Percentiles rank a stretch among this genome's conserved stretches.
phyloP scores from a whole-genome alignment of 2,888 invertebrate genomes.

The Pocota personata region DNA sequence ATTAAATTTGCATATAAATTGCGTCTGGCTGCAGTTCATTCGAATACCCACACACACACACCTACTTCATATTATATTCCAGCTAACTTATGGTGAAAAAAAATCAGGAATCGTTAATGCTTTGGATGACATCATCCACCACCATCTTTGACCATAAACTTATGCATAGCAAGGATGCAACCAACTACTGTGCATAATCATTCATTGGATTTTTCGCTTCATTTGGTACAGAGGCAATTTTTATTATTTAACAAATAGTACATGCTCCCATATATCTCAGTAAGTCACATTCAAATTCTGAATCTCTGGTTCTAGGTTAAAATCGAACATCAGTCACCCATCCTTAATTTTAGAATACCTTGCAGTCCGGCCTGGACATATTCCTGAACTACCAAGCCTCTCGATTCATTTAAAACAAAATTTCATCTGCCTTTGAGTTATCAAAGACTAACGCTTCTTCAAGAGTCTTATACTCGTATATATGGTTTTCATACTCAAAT shows the following conservation, averaged over 20 bases:
- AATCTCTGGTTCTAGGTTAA: too few relatives aligned
- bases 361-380: too few relatives aligned
- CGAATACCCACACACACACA: slow-evolving; percentile 12
- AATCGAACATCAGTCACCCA: too few relatives aligned
- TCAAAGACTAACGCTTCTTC: too few relatives aligned
- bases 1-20: slow-evolving; percentile 82
- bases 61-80: background rate
- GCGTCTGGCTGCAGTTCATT: slow-evolving; percentile 78
- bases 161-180: slow-evolving; percentile 54
- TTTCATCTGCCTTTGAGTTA: too few relatives aligned
- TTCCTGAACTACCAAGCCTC: too few relatives aligned
- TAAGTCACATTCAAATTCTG: too few relatives aligned
- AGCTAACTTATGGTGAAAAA: slow-evolving; percentile 17
- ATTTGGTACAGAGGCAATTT: background rate
- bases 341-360: too few relatives aligned
- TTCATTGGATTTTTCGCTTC: slow-evolving; percentile 53
- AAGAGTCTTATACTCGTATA: too few relatives aligned
- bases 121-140: slow-evolving; percentile 33
- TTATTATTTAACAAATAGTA: background rate
- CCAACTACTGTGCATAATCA: slow-evolving; percentile 40
- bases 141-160: slow-evolving; percentile 9
- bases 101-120: slow-evolving; percentile 30
- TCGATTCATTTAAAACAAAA: too few relatives aligned
- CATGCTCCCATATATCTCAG: too few relatives aligned
- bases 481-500: too few relatives aligned